Base-by-base conservation (phyloP, 2,888 invertebrate species). In the Drosophila quasianomalipes region DNA sequence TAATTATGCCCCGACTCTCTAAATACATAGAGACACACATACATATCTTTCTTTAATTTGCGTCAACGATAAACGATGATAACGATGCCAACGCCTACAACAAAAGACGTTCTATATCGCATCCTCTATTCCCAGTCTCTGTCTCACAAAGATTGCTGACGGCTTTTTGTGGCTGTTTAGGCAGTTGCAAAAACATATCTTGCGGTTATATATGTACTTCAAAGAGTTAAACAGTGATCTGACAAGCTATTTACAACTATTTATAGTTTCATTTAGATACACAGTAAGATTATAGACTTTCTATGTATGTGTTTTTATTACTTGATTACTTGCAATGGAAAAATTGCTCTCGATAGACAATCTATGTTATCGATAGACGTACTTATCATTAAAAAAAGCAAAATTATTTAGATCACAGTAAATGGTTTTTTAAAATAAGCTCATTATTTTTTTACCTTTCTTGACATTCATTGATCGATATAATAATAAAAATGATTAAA, bases 1-100 rank as follows among this genome's bases (percentile, higher is more conserved):
- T 90, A 90, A 90, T 90, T 90, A 90, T 89, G 88, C 78, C 82
- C 70, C 79, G 82, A 69, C 77, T 78, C 82, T 83, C 89, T 83
- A 89, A 85, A 89, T 85, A 72, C 62, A 68, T 28, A 16, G 7
- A 33, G 7, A 62, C 22, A 41, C 41, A 52, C 37, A 51, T 28
- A 52, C 54, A 60, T 47, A 55, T 35, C 49, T 62, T 44, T 84
- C 89, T 89, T 87, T 86, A 81, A 89, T 89, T 84, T 86, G 81
- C 83, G 77, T 77, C 81, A 86, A 74, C 63, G 78, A 64, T 77
- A 74, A 78, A 82, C 54, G 82, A 78, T 79, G 80, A 74, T 69
- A 76, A 44, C 51, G 47, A 22, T 47, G 65, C 19, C 39, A 57
- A 39, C 39, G 31, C 22, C 58, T 58, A 26, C 22, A 44, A 41